phyloP scores from a whole-genome alignment of 1,140 invertebrate species.

The Calliphora vicina region DNA sequence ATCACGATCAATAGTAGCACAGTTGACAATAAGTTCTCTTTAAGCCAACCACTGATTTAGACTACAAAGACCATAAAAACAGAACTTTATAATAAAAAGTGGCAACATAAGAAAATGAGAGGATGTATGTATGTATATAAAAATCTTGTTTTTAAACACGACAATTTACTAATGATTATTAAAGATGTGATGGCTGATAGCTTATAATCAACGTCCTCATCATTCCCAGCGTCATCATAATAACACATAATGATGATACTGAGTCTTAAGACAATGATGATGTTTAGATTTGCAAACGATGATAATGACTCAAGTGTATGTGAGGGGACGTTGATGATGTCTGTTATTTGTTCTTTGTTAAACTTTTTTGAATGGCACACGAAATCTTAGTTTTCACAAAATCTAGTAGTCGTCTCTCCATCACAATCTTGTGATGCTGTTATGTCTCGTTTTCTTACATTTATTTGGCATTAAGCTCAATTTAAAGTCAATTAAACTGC shows the following conservation, averaged over 20 bases:
- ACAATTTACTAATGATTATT: constrained; percentile 2
- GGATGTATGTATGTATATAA: background rate
- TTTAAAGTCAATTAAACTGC: constrained; percentile 29
- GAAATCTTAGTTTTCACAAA: too few species aligned
- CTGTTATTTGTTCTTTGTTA: too few species aligned
- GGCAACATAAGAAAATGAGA: background rate
- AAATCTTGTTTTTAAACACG: background rate
- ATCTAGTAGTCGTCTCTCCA: too few species aligned
- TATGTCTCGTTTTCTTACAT: constrained; percentile 10
- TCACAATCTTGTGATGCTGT: too few species aligned
- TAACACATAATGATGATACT: background rate
- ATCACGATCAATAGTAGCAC: too few species aligned
- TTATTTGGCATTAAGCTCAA: constrained; percentile 21
- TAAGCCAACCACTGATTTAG: too few species aligned
- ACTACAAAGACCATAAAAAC: too few species aligned
- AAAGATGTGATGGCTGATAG: background rate
- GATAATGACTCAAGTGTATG: too few species aligned
- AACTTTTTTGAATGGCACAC: too few species aligned
- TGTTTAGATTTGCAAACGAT: background rate
- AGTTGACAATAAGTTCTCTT: too few species aligned
- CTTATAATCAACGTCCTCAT: background rate
- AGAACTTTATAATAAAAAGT: too few species aligned
- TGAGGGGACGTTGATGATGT: too few species aligned
- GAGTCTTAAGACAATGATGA: background rate
- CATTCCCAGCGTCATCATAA: background rate